Percentiles rank a stretch among this genome's conserved stretches.
phyloP scores from a whole-genome alignment of 2,113 vertebrate species.

The Peromyscus californicus region DNA sequence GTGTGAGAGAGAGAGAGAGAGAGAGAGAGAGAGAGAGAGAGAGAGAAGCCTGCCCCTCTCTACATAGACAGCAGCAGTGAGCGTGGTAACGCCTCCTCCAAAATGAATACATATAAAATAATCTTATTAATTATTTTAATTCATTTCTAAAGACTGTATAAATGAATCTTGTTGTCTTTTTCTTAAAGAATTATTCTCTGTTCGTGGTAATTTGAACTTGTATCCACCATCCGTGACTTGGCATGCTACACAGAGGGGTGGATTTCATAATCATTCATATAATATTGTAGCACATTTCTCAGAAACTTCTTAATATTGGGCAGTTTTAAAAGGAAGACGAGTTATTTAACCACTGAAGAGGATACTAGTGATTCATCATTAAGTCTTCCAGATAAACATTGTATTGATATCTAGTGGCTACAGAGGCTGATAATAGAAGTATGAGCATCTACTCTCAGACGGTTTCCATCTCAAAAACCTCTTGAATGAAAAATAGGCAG shows the following conservation, averaged over 20 bases:
- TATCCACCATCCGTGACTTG: neutral
- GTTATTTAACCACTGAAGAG: constrained; percentile 60
- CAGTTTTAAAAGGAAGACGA: constrained; percentile 45
- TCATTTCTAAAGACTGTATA: neutral
- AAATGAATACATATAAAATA: neutral
- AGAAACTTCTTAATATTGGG: constrained; percentile 48
- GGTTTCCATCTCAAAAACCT: constrained; percentile 48
- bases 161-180: neutral
- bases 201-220: neutral
- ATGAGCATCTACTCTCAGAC: neutral
- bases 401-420: constrained; percentile 69
- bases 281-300: constrained; percentile 29
- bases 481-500: neutral
- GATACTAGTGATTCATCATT: constrained; percentile 65
- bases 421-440: constrained; percentile 66
- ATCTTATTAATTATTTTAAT: neutral
- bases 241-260: neutral
- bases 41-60: neutral
- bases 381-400: constrained; percentile 74
- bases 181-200: neutral
- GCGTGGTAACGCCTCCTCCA: neutral
- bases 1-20: no score
- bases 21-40: no score
- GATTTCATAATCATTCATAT: neutral
- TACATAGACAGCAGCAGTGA: no score